Conservation (phyloP, 2,888 invertebrate genomes). For the Drosophila glabriapex region DNA sequence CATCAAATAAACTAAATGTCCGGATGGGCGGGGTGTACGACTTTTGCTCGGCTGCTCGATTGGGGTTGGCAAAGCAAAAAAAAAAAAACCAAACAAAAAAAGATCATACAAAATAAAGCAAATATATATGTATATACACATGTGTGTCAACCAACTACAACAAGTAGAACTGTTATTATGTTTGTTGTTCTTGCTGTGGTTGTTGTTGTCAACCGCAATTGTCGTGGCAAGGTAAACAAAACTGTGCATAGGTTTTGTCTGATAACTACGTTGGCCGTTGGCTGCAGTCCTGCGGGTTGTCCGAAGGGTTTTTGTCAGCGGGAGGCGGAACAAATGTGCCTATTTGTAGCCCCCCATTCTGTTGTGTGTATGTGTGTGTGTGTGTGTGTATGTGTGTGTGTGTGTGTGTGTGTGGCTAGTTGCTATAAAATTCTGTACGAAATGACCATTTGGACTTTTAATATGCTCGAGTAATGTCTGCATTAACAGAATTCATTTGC, state of each 20-base stretch:
- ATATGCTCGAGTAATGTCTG: constrained; percentile 83
- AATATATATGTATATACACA: neutral
- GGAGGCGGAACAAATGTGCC: constrained; percentile 73
- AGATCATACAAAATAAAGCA: constrained; percentile 5
- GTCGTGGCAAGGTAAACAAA: constrained; percentile 81
- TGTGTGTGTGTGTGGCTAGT: constrained; percentile 49
- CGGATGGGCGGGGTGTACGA: constrained; percentile 22
- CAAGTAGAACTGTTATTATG: constrained; percentile 13
- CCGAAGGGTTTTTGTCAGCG: constrained; percentile 30
- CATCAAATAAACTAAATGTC: constrained; percentile 80
- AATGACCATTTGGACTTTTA: constrained; percentile 82
- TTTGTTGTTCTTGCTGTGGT: constrained; percentile 6
- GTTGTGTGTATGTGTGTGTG: constrained; percentile 32
- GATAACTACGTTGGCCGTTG: constrained; percentile 73
- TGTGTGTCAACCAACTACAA: constrained; percentile 7
- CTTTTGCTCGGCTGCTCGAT: constrained; percentile 22
- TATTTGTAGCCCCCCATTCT: constrained; percentile 62
- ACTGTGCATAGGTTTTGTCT: constrained; percentile 62
- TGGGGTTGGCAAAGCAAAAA: constrained; percentile 3
- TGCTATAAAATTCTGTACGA: constrained; percentile 79
- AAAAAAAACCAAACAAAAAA: neutral
- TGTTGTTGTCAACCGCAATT: constrained; percentile 72
- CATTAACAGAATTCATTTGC: constrained; percentile 84
- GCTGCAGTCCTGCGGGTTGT: constrained; percentile 56
- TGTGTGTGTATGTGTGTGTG: constrained; percentile 27